A percentile compares a stretch with the other conserved stretches of the same genome.
Evolutionary conservation across 2,113 vertebrate species (phyloP).

Genomic region (Percina caprodes): DNA sequence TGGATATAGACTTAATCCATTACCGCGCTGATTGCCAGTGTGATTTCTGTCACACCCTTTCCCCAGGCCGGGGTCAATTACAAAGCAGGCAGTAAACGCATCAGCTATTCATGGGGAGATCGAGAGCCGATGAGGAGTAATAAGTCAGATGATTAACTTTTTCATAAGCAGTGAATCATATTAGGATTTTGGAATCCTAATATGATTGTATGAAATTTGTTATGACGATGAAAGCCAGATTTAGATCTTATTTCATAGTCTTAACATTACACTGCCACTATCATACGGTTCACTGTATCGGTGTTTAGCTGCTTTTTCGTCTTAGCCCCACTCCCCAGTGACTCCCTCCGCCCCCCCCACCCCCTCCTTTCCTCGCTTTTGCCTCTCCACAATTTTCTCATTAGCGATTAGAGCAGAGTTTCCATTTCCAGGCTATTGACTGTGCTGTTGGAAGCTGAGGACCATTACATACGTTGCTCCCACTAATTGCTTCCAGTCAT

Average conservation of each 20-base stretch:
- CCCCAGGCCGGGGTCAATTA: slow-evolving; percentile 69
- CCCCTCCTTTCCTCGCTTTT: slow-evolving; percentile 60
- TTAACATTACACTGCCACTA: slow-evolving; percentile 51
- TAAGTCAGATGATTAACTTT: slow-evolving; percentile 62
- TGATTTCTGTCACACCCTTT: slow-evolving; percentile 67
- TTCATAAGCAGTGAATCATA: slow-evolving; percentile 60
- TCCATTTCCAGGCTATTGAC: slow-evolving; percentile 84
- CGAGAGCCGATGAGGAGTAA: slow-evolving; percentile 58
- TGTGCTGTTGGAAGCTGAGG: slow-evolving; percentile 79
- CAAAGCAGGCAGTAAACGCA: slow-evolving; percentile 60
- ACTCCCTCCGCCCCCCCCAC: slow-evolving; percentile 38
- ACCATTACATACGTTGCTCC: slow-evolving; percentile 79
- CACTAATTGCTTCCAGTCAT: slow-evolving; percentile 83
- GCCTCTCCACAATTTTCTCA: slow-evolving; percentile 79
- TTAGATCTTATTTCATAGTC: slow-evolving; percentile 51
- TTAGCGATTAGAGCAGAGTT: slow-evolving; percentile 83
- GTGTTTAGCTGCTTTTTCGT: slow-evolving; percentile 53
- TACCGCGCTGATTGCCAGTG: slow-evolving; percentile 69
- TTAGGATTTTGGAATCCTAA: slow-evolving; percentile 46
- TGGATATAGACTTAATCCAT: slow-evolving; percentile 75
- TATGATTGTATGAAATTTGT: not conserved
- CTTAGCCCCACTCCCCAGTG: slow-evolving; percentile 65
- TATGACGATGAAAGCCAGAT: slow-evolving; percentile 44
- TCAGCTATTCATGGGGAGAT: slow-evolving; percentile 54
- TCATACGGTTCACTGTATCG: slow-evolving; percentile 27